These are phyloP conservation scores for Numida meleagris DNA, from an alignment of 2,113 vertebrate genomes.

Conservation along the genomic window DNA sequence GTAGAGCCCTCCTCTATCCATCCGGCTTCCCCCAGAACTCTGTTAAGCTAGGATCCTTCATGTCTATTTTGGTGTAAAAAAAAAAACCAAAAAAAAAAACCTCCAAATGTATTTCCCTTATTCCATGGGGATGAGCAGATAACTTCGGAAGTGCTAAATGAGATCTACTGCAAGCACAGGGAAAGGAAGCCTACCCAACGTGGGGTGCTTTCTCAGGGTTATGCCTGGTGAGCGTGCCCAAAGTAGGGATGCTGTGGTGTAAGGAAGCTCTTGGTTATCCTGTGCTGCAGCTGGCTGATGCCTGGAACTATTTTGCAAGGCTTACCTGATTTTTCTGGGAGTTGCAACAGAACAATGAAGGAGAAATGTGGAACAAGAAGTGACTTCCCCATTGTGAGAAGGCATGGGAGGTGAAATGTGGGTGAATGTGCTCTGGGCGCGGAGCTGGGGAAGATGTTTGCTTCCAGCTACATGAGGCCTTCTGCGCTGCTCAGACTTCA, in stretches of 20 bases:
- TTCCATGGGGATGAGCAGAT: conserved; percentile 22
- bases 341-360: neutral
- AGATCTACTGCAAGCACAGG: neutral
- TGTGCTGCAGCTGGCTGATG: neutral
- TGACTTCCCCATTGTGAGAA: neutral
- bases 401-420: neutral
- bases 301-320: neutral
- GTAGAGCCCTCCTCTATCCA: neutral
- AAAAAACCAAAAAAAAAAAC: conserved; percentile 51
- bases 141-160: neutral
- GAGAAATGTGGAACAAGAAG: neutral
- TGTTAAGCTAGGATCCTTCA: conserved; percentile 29
- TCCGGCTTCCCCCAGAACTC: neutral
- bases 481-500: neutral
- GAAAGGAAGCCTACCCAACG: neutral
- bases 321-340: neutral
- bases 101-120: neutral
- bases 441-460: neutral
- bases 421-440: neutral
- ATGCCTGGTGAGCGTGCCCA: neutral
- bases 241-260: neutral
- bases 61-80: conserved; percentile 13
- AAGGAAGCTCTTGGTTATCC: neutral
- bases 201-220: neutral
- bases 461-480: neutral